Evolutionary conservation across 2,888 invertebrate species (phyloP), one percentile per base, ranked within the genome.

Genomic region (Atrina japonica): DNA sequence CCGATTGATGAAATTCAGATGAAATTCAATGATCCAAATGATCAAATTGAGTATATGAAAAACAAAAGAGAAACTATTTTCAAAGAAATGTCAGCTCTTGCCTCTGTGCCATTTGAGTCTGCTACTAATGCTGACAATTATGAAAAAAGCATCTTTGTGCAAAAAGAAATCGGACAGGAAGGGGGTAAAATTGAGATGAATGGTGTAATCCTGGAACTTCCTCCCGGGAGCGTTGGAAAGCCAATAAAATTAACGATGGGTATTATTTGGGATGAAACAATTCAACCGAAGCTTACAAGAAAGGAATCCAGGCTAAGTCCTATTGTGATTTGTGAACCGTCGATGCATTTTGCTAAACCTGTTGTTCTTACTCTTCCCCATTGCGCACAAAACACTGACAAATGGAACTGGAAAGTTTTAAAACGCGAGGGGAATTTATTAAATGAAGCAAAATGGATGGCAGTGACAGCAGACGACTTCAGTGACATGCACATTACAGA

Each of bases 251-350:
- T 82, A 9, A 70, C 76, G 23, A 23, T 82, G 1, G 82, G 81
- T 14, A 53, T 80, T 2, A 43, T 73, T n/a, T 82, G 80, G 82
- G 71, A 81, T 29, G 66, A 73, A 29, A 58, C 65, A 2, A 58
- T 70, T 25, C 29, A 41, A 6, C 82, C 82, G 9, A 29, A 52
- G 2, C 56, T 82, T 5, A 60, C 65, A 18, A 74, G 66, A 43
- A 70, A 68, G 25, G 50, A 77, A 41, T 43, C 76, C 3, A 41
- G 76, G 30, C 63, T 82, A 18, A 81, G 82, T 61, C 82, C 82
- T 6, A 35, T 82, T 6, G 72, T 82, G 1, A 63, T 82, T 1
- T 82, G 82, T 58, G 77, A 82, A 41, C 82, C 82, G 1, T 74
- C 73, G 0, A 7, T 79, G n/a, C 45, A 30, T 21, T 81, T 82